phyloP scores from a whole-genome alignment of 2,888 invertebrate genomes.

The Macrostomum cliftonense region DNA sequence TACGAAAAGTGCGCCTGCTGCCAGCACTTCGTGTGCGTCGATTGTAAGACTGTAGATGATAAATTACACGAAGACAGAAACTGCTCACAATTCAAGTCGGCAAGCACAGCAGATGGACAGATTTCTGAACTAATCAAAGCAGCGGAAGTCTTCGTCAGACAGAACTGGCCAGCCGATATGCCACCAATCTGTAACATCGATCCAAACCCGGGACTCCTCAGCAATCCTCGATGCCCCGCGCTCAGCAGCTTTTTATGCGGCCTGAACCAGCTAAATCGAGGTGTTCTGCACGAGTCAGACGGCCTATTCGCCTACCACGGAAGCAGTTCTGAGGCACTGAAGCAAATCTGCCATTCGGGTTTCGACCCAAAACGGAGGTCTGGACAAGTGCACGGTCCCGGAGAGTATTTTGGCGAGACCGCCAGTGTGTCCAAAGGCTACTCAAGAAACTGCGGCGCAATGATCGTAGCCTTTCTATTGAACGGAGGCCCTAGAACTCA shows the following conservation, averaged over 20 bases:
- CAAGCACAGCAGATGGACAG: no score
- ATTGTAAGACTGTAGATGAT: no score
- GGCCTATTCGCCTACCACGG: conserved; percentile 1
- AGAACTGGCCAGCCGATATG: no score
- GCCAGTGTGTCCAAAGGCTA: neutral
- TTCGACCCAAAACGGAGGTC: neutral
- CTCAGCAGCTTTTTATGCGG: neutral
- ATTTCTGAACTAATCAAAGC: no score
- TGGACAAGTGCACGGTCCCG: neutral
- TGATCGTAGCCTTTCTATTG: neutral
- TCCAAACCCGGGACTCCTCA: neutral
- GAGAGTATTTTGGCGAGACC: neutral
- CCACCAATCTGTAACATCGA: no score
- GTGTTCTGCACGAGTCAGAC: neutral
- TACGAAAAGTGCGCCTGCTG: no score
- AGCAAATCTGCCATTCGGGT: neutral
- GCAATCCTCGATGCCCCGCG: neutral
- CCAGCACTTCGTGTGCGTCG: no score
- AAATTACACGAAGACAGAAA: no score
- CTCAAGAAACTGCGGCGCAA: neutral
- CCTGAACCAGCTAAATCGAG: neutral
- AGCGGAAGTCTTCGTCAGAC: no score
- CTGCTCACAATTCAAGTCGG: no score
- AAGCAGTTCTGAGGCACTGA: neutral
- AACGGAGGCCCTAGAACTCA: neutral